Evolutionary conservation across 2,888 invertebrate species (phyloP).

Genomic region (Dasypolia templi): DNA sequence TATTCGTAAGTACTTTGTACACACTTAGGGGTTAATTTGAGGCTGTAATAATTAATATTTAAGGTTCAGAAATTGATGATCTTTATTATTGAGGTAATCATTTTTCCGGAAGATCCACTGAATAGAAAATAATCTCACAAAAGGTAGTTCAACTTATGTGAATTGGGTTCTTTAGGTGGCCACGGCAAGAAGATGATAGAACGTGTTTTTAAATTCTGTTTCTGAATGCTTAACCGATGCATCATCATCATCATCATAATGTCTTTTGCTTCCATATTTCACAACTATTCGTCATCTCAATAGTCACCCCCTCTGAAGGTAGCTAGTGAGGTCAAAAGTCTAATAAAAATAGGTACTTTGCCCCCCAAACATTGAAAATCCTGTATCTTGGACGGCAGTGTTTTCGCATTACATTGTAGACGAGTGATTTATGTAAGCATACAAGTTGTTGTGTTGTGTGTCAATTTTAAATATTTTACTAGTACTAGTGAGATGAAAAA

Average conservation of each 20-base stretch:
- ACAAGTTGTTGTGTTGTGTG: too few species aligned
- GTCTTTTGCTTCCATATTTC: not conserved
- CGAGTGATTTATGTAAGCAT: too few species aligned
- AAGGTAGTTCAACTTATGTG: not conserved
- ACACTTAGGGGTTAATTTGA: constrained; percentile 17
- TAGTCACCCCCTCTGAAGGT: not conserved
- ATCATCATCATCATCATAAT: not conserved
- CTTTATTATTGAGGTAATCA: not conserved
- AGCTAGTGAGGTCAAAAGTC: too few species aligned
- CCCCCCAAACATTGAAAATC: too few species aligned
- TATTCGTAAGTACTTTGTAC: constrained; percentile 34
- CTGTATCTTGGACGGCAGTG: too few species aligned
- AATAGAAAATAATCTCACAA: not conserved
- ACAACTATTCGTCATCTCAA: too few species aligned
- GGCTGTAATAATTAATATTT: constrained; percentile 31
- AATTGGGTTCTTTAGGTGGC: too few species aligned
- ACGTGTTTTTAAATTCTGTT: not conserved
- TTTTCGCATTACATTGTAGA: too few species aligned
- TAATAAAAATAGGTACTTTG: too few species aligned
- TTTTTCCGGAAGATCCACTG: not conserved
- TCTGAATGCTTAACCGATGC: not conserved
- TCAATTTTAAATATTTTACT: too few species aligned
- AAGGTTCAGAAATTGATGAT: not conserved
- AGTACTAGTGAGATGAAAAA: too few species aligned
- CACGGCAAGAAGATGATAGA: not conserved